Evolutionary conservation across 64 coral and sea anemone species (phyloP), one percentile per base, ranked within the genome.

Genomic region (Montipora efflorescens): DNA sequence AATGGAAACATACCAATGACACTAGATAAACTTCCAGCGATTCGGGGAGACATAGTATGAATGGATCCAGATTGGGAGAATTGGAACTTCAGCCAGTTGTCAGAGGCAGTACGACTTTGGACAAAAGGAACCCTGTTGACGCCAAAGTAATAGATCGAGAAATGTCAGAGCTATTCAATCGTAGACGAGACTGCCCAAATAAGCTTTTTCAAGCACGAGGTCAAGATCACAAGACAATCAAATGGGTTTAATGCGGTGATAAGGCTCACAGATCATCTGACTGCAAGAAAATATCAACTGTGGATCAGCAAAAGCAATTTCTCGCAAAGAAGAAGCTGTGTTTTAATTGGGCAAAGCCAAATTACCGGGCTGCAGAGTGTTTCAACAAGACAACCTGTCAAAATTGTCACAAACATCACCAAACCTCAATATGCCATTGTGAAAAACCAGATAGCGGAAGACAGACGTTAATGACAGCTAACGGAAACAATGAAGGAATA

Each of bases 241-340:
- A 48, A 64, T 95, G 93, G 21, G 93, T 90, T 13, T 90, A 86
- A 72, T 78, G 93, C 57, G 73, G 76, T 25, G 23, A 90, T 14
- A 28, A 5, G 22, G 21, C 21, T 1, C 93, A 95, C 23, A 43
- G 8, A 73, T 50, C 88, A 13, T 49, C 73, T 9, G 88, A 90
- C 13, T 95, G 93, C 55, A 47, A 43, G n/a, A 64, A 64, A 15
- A 74, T 90, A 3, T 22, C 48, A 3, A 95, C 53, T 1, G 87
- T 95, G 7, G 21, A 76, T 4, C 71, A 89, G 4, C 48, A 79
- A 7, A 90, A 90, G 48, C 55, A 79, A 10, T 53, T 90, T 36
- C 58, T 95, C 1, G 55, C 80, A 10, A 48, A 79, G 11, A 90
- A 86, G 43, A 85, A 77, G 66, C 72, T 84, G 1, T 95, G 88